Conservation (phyloP, 2,888 invertebrate species). For the Eilema depressum region DNA sequence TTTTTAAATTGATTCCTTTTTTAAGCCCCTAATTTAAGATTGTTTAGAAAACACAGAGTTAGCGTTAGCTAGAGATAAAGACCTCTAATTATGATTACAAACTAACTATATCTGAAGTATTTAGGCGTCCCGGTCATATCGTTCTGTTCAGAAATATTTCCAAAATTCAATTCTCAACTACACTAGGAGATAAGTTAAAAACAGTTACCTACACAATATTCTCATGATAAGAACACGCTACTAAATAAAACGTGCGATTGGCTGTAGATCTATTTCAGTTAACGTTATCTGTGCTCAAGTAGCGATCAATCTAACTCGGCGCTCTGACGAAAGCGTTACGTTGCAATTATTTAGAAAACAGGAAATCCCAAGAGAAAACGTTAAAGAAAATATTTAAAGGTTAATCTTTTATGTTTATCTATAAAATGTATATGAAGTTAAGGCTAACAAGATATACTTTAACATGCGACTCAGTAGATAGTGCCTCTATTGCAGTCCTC, state of each 20-base stretch:
- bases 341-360: not conserved
- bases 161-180: no score
- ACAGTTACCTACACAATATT: not conserved
- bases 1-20: no score
- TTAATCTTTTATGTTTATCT: not conserved
- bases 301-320: conserved; percentile 1
- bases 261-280: not conserved
- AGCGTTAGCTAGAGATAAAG: no score
- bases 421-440: not conserved
- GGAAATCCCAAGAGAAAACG: not conserved
- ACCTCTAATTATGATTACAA: no score
- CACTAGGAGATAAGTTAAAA: not conserved
- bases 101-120: no score
- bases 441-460: not conserved
- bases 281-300: not conserved
- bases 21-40: no score
- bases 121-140: no score
- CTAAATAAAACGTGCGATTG: not conserved
- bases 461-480: not conserved
- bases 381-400: not conserved
- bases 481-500: no score
- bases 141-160: no score
- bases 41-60: no score
- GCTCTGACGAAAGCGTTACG: not conserved
- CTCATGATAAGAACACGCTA: not conserved